phyloP scores from a whole-genome alignment of 1,140 invertebrate genomes.

The Drosophila rhopaloa region DNA sequence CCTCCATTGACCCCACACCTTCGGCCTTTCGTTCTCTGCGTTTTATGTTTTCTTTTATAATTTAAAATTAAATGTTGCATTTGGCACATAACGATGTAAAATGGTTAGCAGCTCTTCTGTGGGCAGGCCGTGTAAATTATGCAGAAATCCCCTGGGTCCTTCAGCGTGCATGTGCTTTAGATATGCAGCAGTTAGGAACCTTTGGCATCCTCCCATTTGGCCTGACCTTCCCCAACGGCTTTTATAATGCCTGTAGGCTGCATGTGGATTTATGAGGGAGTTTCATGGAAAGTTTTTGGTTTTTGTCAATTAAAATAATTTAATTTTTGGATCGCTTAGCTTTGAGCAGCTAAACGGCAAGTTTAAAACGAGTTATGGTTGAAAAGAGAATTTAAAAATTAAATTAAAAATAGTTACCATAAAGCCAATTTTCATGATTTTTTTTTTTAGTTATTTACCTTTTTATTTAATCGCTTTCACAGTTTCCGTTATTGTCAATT shows the following conservation, averaged over 20 bases:
- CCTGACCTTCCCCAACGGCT: slow-evolving; percentile 71
- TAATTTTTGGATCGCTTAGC: not conserved
- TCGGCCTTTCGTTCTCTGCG: slow-evolving; percentile 11
- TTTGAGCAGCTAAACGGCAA: slow-evolving; percentile 6
- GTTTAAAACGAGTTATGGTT: not conserved
- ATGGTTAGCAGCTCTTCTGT: slow-evolving; percentile 53
- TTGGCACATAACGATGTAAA: slow-evolving; percentile 78
- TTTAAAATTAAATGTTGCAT: slow-evolving; percentile 82
- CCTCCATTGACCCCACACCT: not conserved
- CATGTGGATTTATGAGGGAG: slow-evolving; percentile 22
- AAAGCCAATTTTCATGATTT: too few species aligned
- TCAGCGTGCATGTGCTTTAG: slow-evolving; percentile 20
- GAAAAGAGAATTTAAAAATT: not conserved
- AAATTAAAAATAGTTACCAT: too few species aligned
- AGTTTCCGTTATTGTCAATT: too few species aligned
- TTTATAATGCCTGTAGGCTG: slow-evolving; percentile 36
- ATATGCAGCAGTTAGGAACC: slow-evolving; percentile 26
- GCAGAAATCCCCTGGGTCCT: slow-evolving; percentile 38
- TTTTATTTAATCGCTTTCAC: too few species aligned
- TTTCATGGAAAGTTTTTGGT: slow-evolving; percentile 4
- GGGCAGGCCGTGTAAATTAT: slow-evolving; percentile 60
- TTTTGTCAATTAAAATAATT: slow-evolving; percentile 30
- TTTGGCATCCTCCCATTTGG: slow-evolving; percentile 9
- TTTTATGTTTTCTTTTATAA: slow-evolving; percentile 72
- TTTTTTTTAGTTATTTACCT: too few species aligned